Evolutionary conservation across 2,888 invertebrate species (phyloP).

Genomic region (Hyalella azteca): DNA sequence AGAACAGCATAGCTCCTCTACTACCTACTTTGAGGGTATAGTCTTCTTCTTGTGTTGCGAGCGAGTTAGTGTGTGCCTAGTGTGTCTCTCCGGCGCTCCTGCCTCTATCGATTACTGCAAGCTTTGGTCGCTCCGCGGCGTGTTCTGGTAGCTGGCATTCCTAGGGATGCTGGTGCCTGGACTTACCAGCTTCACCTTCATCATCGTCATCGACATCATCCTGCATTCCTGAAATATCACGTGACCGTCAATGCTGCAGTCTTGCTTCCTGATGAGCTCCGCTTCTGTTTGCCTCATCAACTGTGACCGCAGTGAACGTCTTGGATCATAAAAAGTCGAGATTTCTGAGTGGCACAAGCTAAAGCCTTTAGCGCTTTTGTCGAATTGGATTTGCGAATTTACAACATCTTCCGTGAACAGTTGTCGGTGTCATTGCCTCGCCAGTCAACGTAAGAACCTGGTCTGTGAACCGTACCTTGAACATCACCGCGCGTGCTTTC

Average conservation of each 20-base stretch:
- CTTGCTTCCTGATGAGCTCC: background rate
- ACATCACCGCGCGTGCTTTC: conserved; percentile 29
- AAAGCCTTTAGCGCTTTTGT: too few species aligned
- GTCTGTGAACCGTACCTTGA: background rate
- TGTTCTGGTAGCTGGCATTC: conserved; percentile 27
- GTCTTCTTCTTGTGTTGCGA: conserved; percentile 12
- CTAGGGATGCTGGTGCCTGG: conserved; percentile 19
- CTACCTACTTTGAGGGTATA: conserved; percentile 31
- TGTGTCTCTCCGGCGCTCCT: conserved; percentile 9
- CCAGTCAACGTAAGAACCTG: background rate
- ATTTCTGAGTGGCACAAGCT: too few species aligned
- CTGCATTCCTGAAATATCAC: background rate
- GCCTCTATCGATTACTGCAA: background rate
- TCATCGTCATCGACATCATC: background rate
- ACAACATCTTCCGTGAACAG: too few species aligned
- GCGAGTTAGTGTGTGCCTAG: conserved; percentile 19
- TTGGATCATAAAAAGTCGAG: too few species aligned
- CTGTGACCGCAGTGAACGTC: too few species aligned
- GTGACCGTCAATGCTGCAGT: background rate
- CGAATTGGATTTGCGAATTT: too few species aligned
- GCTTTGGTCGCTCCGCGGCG: conserved; percentile 14
- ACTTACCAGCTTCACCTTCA: background rate
- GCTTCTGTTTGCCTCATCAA: background rate
- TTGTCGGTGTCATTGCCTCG: background rate
- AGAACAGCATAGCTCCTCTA: background rate